Base-by-base conservation (phyloP, 2,113 vertebrate genomes). In the Pelusios castaneus region DNA sequence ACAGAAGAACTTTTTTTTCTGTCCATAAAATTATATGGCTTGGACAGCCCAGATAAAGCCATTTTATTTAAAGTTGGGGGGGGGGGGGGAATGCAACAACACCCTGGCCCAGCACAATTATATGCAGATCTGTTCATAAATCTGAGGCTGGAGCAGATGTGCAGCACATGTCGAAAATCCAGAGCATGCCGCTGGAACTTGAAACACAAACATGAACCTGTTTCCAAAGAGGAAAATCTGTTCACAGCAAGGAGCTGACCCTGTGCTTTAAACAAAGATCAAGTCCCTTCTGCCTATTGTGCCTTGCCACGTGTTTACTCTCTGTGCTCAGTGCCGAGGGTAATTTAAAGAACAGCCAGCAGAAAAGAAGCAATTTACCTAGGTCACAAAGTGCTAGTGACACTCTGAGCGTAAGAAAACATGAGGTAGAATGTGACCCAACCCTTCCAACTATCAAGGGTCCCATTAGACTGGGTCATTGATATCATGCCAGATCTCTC, bases 1-100 rank as follows among this genome's bases (percentile, higher is more conserved):
- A 98, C 98, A 98, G 98, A 98, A 98, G 97, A 97, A 97, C 95
- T 95, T 96, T 96, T 95, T n/a, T 92, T 92, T 29, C 96, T 96
- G 95, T 98, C 97, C 97, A 98, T 98, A 98, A 98, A 98, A 98
- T 98, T 98, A 98, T 98, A 98, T 98, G 96, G 94, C 98, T 98
- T 97, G 97, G 97, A 98, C 93, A 97, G 82, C 96, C 95, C 89
- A 96, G 96, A 96, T 94, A 97, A 97, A 98, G 94, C 94, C 92
- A 97, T 98, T 98, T 98, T 97, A 98, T 98, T 98, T 98, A 97
- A 98, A 97, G 87, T 80, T 94, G 3, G n/a, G 56, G 56, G 4
- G 90, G 87, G 82, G 95, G 3, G n/a, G 56, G 56, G 4, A 91
- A 84, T 96, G 85, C 85, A 90, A 95, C 95, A 97, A 92, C 90